Evolutionary conservation across 2,888 invertebrate genomes (phyloP), one percentile per base, ranked within the genome.

Genomic region (Pandemis corylana): DNA sequence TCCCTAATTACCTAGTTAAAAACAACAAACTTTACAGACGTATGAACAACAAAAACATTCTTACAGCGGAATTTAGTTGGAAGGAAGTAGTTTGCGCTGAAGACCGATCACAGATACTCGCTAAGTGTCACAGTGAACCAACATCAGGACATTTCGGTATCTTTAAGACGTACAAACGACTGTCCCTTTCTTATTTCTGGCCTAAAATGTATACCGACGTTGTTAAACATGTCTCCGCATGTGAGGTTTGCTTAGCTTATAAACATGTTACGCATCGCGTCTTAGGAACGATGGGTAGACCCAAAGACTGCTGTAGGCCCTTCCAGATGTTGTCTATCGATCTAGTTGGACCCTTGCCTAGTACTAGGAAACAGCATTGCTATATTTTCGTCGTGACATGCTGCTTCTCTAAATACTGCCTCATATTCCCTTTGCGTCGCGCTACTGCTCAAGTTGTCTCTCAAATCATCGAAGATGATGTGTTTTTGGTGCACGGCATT

Each of bases 121-220:
- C 7, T 7, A 7, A 42, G 7, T 7, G 7, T 42, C 42, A 42
- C 42, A 7, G 74, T 0, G 76, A 75, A n/a, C 75, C 78, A 9
- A 78, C 76, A 5, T 63, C 78, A 0, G 80, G 72, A 12, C 80
- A 80, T 75, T 59, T 78, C 0, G 79, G 79, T 1, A 67, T 77
- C 0, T 76, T 75, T 41, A 80, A 79, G 59, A 81, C 78, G 0
- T 76, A 78, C 61, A 20, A 20, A 20, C 20, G 20, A 20, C 20
- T 20, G 1, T 20, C 20, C 20, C 20, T 20, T 20, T 20, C 20
- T 20, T 20, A 20, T 1, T 20, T 20, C 20, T 20, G 20, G 20
- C 20, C 20, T 20, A 20, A 20, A 20, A 20, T 20, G 20, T 20
- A 20, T 20, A 1, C 0, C 1, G 20, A 20, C 20, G 20, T 20